Base-by-base conservation (phyloP, 2,113 vertebrate genomes). In the Coptodon bakossiorum region DNA sequence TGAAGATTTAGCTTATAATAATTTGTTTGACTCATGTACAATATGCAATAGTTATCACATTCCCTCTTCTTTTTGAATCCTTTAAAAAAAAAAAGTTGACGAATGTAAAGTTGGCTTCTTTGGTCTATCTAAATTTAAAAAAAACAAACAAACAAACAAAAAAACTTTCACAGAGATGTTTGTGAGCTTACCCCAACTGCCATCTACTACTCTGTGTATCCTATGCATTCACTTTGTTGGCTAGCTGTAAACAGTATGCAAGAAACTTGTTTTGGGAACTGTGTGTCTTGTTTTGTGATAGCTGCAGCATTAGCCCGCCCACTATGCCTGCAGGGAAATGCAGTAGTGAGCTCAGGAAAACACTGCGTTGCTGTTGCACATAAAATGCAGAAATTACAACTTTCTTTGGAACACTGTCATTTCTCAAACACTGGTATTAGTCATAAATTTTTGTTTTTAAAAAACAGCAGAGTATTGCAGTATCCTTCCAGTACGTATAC, bases 311-410 rank as follows among this genome's bases (percentile, higher is more conserved):
- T 29, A 48, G 40, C 40, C 6, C 9, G 3, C 71, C 14, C 14
- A 29, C 24, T 76, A 11, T 48, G 71, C 40, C 24, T 48, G 13
- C 40, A 76, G 43, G 40, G 40, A 76, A 76, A 27, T 19, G 4
- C 48, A 48, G 9, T 24, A 76, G 14, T 11, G 40, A 6, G 2
- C 24, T 29, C 40, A 48, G 24, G 14, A 45, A 76, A 45, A 48
- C 13, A 76, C 9, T 29, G 40, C 4, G 3, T 43, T 48, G 14
- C 68, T 76, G 13, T 45, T 29, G 40, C 68, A 48, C 40, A 48
- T 71, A 45, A 73, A 73, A 73, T 45, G 66, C 66, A 71, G 22
- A 73, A 27, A 73, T 48, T 48, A 76, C 71, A 76, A 11, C 40
- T 48, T 76, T 76, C 14, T 48, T 19, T 29, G 40, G 14, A 12